Evolutionary conservation across 2,888 invertebrate species (phyloP).

Genomic region (Chalcosyrphus nemorum): DNA sequence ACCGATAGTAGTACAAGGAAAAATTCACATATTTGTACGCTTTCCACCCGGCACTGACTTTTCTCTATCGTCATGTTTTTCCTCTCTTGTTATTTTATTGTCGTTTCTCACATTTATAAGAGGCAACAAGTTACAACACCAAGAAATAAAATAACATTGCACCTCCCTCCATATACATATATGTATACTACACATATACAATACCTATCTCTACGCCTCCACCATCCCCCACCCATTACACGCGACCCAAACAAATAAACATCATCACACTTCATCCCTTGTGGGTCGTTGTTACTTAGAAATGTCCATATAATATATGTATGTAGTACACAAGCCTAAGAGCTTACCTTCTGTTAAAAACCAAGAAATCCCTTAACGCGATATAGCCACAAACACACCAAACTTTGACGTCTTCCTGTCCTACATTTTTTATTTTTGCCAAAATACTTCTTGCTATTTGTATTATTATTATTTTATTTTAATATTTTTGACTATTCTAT

Average conservation of each 20-base stretch:
- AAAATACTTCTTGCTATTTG: no score
- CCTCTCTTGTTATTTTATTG: not conserved
- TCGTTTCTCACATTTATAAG: not conserved
- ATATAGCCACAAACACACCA: not conserved
- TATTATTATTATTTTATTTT: conserved; percentile 21
- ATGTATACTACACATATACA: not conserved
- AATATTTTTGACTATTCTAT: conserved; percentile 26
- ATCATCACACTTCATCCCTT: conserved; percentile 34
- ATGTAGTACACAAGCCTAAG: not conserved
- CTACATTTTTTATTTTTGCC: conserved; percentile 20
- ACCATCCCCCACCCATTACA: not conserved
- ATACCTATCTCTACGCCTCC: not conserved
- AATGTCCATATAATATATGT: not conserved
- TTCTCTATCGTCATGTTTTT: not conserved
- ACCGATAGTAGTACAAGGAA: not conserved
- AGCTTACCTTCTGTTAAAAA: not conserved
- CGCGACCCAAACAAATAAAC: conserved; percentile 46
- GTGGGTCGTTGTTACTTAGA: conserved; percentile 5
- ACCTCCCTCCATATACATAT: conserved; percentile 5
- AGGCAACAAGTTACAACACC: conserved; percentile 54
- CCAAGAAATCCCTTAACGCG: conserved; percentile 15
- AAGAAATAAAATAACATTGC: conserved; percentile 20
- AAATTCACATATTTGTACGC: conserved; percentile 31
- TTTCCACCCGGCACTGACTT: not conserved
- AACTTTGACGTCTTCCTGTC: conserved; percentile 13